Percentiles rank a stretch among this genome's conserved stretches.
Evolutionary conservation across 2,113 vertebrate genomes (phyloP).

Genomic region (Chelonoidis abingdonii): DNA sequence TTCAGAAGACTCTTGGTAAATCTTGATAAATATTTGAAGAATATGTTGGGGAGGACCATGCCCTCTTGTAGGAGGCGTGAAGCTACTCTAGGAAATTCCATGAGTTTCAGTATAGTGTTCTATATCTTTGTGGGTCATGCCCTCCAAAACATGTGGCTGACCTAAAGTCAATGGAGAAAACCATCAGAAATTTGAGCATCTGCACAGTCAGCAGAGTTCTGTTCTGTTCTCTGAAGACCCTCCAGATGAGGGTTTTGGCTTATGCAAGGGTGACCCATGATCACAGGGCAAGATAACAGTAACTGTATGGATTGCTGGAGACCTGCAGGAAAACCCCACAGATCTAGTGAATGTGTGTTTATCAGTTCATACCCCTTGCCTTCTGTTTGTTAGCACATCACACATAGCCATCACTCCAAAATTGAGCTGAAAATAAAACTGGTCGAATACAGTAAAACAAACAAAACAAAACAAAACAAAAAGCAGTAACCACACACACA

Average conservation of each 20-base stretch:
- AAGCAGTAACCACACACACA: neutral
- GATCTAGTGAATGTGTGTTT: neutral
- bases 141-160: neutral
- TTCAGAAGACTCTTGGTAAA: neutral
- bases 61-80: neutral
- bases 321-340: neutral
- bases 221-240: neutral
- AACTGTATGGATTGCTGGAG: neutral
- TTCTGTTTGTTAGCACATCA: neutral
- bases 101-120: neutral
- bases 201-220: neutral
- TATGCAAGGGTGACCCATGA: neutral
- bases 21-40: neutral
- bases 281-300: neutral
- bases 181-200: neutral
- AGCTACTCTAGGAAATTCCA: neutral
- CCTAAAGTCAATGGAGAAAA: neutral
- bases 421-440: constrained; percentile 22
- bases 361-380: neutral
- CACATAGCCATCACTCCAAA: neutral
- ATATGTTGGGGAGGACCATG: neutral
- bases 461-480: neutral
- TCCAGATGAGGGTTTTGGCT: neutral
- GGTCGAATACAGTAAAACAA: neutral
- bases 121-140: fast-evolving